Base-by-base conservation (phyloP, 2,113 vertebrate species). In the Brachypodius melanocephalos region DNA sequence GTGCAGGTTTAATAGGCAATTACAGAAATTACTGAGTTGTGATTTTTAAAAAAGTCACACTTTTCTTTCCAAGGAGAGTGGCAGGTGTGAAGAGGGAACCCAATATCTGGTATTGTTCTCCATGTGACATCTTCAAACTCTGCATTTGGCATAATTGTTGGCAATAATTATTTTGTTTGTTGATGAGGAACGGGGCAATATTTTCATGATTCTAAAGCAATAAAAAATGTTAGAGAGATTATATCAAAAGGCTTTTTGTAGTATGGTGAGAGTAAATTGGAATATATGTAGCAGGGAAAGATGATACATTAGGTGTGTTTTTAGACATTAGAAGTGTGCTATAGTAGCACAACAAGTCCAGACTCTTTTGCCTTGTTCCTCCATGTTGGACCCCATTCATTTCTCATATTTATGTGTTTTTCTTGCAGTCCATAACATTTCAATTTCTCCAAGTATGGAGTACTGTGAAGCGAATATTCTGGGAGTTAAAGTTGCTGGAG, bases 401-500 rank as follows among this genome's bases (percentile, higher is more conserved):
- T 21, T 45, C 34, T 78, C 17, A 36, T 49, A 26, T 14, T 34
- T 26, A 9, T n/a, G 6, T 38, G 65, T 58, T 79, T 67, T 51
- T 67, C 31, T 74, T 90, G 45, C 61, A 98, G 98, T 96, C 48
- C 72, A 90, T 40, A 88, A 85, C 10, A 6, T 97, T 91, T 88
- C 96, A 13, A 8, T 82, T 68, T 97, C 94, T 46, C 65, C 94
- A 18, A 48, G 34, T 28, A 36, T 80, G 12, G 57, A 93, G 49
- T 36, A 59, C 28, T 74, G 85, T 32, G 21, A 82, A 59, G 26
- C 14, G 3, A 69, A 96, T 65, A 92, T 88, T 71, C 71, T 97
- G 90, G 95, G 97, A 67, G 83, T 89, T 38, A 76, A 96, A 42
- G 80, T 98, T 76, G 72, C 94, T 5, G 96, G 97, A 51, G 86